Evolutionary conservation across 2,888 invertebrate genomes (phyloP).

Genomic region (Colostygia pectinataria): DNA sequence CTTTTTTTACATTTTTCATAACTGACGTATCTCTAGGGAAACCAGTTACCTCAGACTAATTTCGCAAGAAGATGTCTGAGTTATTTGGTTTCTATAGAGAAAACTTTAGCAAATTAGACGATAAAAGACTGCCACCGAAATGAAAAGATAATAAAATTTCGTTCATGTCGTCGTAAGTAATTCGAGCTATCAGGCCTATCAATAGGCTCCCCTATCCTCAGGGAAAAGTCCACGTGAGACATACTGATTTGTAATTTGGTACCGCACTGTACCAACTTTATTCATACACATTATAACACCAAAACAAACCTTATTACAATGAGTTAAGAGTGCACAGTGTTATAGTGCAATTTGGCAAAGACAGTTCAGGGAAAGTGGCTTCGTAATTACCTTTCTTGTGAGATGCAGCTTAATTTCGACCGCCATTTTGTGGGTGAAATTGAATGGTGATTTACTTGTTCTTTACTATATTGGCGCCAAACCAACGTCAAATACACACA

Average conservation of each 20-base stretch:
- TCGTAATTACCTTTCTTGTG: slow-evolving; percentile 30
- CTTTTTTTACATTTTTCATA: no score
- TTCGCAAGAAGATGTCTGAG: no score
- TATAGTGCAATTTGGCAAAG: slow-evolving; percentile 9
- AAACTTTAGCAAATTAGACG: background rate
- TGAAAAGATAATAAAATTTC: slow-evolving; percentile 38
- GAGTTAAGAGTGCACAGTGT: background rate
- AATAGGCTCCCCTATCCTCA: slow-evolving; percentile 37
- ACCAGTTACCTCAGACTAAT: no score
- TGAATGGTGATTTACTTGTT: slow-evolving; percentile 23
- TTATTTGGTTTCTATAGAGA: background rate
- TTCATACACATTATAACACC: background rate
- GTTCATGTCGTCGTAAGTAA: slow-evolving; percentile 34
- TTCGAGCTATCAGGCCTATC: slow-evolving; percentile 39
- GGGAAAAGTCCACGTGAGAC: slow-evolving; percentile 35
- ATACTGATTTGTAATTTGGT: slow-evolving; percentile 51
- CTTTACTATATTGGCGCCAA: slow-evolving; percentile 1
- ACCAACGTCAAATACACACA: background rate
- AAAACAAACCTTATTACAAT: slow-evolving; percentile 13
- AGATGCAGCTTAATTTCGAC: slow-evolving; percentile 26
- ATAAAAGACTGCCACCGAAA: slow-evolving; percentile 14
- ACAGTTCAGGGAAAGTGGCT: slow-evolving; percentile 28
- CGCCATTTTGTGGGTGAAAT: slow-evolving; percentile 19
- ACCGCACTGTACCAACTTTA: slow-evolving; percentile 26
- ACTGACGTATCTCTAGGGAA: no score